These are phyloP conservation scores for Brachionus angularis DNA, from an alignment of 1,140 invertebrate genomes.

Conservation along the genomic window DNA sequence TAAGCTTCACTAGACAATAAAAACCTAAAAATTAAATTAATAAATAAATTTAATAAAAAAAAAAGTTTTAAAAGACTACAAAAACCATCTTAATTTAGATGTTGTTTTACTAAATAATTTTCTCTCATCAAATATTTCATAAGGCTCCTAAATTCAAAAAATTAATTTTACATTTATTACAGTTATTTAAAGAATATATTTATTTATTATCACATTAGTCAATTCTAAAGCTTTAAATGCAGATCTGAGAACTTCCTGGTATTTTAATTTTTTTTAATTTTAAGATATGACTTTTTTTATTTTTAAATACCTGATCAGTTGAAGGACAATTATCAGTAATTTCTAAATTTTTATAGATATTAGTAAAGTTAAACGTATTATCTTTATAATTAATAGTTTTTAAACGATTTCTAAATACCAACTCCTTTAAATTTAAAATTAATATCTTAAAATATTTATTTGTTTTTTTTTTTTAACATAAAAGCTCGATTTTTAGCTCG, in stretches of 20 bases:
- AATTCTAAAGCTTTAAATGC: constrained; percentile 33
- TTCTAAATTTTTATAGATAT: not conserved
- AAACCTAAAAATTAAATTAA: constrained; percentile 20
- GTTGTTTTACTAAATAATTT: constrained; percentile 22
- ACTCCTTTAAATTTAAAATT: constrained; percentile 32
- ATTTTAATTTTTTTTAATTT: not conserved
- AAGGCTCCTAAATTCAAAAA: not conserved
- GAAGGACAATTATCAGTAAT: not conserved
- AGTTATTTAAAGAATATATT: too few relatives aligned
- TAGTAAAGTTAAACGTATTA: constrained; percentile 20
- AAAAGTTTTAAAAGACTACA: not conserved
- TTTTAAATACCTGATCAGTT: not conserved
- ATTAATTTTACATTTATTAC: not conserved
- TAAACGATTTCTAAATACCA: constrained; percentile 2
- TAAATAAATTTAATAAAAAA: not conserved
- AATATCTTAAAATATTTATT: too few relatives aligned
- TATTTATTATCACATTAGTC: constrained; percentile 3
- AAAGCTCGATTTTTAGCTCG: too few relatives aligned
- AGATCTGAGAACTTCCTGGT: constrained; percentile 8
- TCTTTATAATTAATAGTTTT: constrained; percentile 38
- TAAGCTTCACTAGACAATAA: constrained; percentile 40
- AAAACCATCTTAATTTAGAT: constrained; percentile 27
- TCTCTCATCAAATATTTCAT: constrained; percentile 17
- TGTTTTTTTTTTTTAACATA: too few relatives aligned
- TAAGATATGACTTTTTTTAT: not conserved